Evolutionary conservation across 2,113 vertebrate genomes (phyloP).

Genomic region (Salvelinus sp.): DNA sequence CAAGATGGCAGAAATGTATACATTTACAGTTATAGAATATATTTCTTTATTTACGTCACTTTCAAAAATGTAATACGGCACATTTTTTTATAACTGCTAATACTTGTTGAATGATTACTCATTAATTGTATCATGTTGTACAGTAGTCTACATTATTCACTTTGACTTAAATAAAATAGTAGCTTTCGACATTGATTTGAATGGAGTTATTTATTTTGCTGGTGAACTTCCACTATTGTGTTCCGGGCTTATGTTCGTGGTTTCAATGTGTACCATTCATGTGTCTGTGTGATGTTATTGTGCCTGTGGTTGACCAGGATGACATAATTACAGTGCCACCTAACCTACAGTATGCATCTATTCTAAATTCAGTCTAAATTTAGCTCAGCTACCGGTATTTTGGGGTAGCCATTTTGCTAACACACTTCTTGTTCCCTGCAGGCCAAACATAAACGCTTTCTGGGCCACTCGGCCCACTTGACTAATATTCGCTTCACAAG

Average conservation of each 20-base stretch:
- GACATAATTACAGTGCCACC: neutral
- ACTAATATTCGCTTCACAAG: constrained; percentile 93
- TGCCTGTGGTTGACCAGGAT: neutral
- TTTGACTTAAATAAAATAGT: too few relatives aligned
- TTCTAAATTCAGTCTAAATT: neutral
- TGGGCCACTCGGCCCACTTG: constrained; percentile 95
- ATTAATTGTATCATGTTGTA: too few relatives aligned
- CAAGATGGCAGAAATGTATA: neutral
- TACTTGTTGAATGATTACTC: too few relatives aligned
- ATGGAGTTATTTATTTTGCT: too few relatives aligned
- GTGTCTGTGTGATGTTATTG: neutral
- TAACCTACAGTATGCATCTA: neutral
- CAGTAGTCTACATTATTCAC: too few relatives aligned
- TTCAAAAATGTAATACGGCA: neutral
- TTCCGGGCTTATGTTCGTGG: neutral
- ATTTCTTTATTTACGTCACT: neutral
- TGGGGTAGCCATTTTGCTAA: constrained; percentile 18
- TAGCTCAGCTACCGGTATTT: neutral
- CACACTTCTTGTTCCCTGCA: constrained; percentile 55
- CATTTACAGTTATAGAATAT: neutral
- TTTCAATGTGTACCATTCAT: constrained; percentile 1
- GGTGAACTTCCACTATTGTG: too few relatives aligned
- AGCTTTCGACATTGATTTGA: too few relatives aligned
- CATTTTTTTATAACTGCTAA: too few relatives aligned
- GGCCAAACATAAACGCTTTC: constrained; percentile 97